Evolutionary conservation across 2,113 vertebrate genomes (phyloP).

Genomic region (Lepisosteus oculatus): DNA sequence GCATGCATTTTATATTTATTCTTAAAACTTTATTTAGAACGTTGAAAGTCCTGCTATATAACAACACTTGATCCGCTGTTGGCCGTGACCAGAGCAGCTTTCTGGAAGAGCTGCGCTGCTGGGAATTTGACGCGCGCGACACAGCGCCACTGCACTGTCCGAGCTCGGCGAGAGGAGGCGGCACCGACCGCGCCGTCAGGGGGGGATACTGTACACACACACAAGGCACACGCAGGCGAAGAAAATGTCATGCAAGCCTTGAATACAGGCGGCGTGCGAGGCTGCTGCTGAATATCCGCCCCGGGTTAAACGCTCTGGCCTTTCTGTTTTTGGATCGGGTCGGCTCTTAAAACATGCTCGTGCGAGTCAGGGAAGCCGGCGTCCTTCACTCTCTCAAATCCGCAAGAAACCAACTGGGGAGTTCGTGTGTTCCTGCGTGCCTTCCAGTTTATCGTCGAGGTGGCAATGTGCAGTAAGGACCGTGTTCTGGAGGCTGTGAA

Average conservation of each 20-base stretch:
- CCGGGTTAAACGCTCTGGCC: neutral
- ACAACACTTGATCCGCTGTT: too few species aligned
- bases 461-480: constrained; percentile 43
- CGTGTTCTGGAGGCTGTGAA: constrained; percentile 45
- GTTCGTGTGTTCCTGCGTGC: constrained; percentile 39
- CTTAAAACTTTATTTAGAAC: too few species aligned
- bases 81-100: too few species aligned
- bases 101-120: neutral
- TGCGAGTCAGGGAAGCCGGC: constrained; percentile 22
- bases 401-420: constrained; percentile 33
- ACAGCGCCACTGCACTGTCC: constrained; percentile 20
- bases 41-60: too few species aligned
- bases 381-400: constrained; percentile 27
- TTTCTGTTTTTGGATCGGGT: constrained; percentile 11
- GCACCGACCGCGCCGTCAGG: neutral
- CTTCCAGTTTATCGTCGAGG: constrained; percentile 29
- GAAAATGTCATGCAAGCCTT: constrained; percentile 10
- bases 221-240: constrained; percentile 1
- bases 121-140: constrained; percentile 27
- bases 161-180: constrained; percentile 1
- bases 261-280: constrained; percentile 20
- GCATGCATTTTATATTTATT: too few species aligned
- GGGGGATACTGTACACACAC: constrained; percentile 6
- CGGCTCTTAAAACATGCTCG: constrained; percentile 34
- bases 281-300: neutral